Conservation (phyloP, 2,888 invertebrate species). For the Hyposoter didymator region DNA sequence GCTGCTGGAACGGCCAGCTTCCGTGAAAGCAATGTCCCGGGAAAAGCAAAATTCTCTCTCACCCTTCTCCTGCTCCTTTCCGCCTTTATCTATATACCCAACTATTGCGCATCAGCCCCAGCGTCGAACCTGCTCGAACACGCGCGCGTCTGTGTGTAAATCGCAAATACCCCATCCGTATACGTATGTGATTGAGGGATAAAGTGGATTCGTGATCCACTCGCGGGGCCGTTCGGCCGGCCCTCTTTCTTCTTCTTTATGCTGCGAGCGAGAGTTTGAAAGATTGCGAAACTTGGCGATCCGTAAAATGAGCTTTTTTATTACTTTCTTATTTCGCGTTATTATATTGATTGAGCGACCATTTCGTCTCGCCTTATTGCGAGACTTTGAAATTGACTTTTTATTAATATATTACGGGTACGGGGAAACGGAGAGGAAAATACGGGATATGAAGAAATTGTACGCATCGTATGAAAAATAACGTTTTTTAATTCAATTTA, state of each 20-base stretch:
- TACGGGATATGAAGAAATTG: too few species aligned
- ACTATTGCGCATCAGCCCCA: conserved; percentile 27
- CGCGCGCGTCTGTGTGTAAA: not conserved
- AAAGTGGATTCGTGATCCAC: conserved; percentile 15
- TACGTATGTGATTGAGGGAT: conserved; percentile 18
- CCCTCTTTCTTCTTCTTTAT: not conserved
- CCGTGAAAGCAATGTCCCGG: conserved; percentile 48
- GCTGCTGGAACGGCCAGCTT: conserved; percentile 27
- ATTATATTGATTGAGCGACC: not conserved
- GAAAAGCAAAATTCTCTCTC: conserved; percentile 37
- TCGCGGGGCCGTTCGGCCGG: not conserved
- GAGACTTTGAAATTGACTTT: not conserved
- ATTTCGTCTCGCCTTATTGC: not conserved
- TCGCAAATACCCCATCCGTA: not conserved
- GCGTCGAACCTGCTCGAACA: conserved; percentile 3
- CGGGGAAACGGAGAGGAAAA: not conserved
- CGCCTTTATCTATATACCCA: too few species aligned
- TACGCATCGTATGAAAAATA: conserved; percentile 19
- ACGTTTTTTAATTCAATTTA: conserved; percentile 8
- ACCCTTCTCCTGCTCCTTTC: conserved; percentile 32
- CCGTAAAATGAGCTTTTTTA: not conserved
- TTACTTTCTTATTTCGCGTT: not conserved
- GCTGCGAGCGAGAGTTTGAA: not conserved
- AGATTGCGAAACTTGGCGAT: not conserved
- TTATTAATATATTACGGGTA: too few species aligned